Evolutionary conservation across 2,113 vertebrate species (phyloP).

Genomic region (Hypanus sabinus): DNA sequence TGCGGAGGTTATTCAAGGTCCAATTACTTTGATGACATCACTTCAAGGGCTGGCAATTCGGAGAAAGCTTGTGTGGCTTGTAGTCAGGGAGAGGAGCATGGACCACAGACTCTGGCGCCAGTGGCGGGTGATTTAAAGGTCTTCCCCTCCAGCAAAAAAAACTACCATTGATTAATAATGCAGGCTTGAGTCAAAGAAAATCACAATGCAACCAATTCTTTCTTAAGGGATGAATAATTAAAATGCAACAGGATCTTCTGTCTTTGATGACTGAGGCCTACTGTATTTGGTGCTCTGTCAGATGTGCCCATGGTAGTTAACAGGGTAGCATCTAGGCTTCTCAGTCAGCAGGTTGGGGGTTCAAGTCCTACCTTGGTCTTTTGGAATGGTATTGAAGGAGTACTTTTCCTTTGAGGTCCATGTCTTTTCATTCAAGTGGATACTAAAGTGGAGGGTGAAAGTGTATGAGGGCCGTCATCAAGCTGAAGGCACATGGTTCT

Average conservation of each 20-base stretch:
- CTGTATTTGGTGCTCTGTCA: background rate
- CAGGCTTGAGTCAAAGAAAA: background rate
- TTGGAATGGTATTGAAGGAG: too few relatives aligned
- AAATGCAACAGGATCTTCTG: background rate
- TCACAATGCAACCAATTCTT: background rate
- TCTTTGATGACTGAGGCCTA: background rate
- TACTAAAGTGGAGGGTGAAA: too few relatives aligned
- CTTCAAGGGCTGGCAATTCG: background rate
- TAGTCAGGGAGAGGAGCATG: background rate
- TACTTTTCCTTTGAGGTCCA: too few relatives aligned
- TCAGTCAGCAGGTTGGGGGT: too few relatives aligned
- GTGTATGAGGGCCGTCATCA: too few relatives aligned
- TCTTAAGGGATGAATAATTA: background rate
- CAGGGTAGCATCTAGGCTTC: too few relatives aligned
- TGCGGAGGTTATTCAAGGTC: slow-evolving; percentile 36
- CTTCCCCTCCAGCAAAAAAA: background rate
- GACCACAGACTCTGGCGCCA: background rate
- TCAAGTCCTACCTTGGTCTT: too few relatives aligned
- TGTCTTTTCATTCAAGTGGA: too few relatives aligned
- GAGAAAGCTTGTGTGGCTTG: background rate
- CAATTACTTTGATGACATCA: slow-evolving; percentile 36
- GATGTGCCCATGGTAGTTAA: too few relatives aligned
- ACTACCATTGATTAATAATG: background rate
- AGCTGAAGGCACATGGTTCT: too few relatives aligned
- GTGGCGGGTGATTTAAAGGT: background rate